Base-by-base conservation (phyloP, 2,113 vertebrate genomes). In the Athene cunicularia region DNA sequence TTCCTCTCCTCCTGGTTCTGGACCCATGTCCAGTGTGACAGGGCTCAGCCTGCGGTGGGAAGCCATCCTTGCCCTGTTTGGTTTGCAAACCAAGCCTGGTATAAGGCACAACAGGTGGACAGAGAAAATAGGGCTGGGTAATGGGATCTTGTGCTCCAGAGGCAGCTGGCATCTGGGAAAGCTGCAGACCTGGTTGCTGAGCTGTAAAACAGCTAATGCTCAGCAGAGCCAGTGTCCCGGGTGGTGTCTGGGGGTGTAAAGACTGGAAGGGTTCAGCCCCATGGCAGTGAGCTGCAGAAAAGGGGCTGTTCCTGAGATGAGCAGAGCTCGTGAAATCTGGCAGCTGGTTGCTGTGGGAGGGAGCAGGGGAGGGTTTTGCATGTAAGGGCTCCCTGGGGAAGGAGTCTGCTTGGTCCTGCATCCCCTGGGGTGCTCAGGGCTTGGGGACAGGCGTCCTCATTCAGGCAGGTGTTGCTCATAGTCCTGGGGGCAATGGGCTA, bases 151-250 rank as follows among this genome's bases (percentile, higher is more conserved):
- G 0, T 82, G 58, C 70, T 45, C 43, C 19, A 56, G 90, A 80
- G 58, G 88, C 90, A 95, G 77, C 90, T 96, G 96, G 66, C 0
- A 70, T 94, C 93, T 95, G 81, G 64, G 62, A 79, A 27, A 59
- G 73, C 80, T 6, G 0, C 2, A 1, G 88, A 7, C 91, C 62
- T 92, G 23, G 18, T 63, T 2, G 1, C 13, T 41, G 62, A n/a
- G 64, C 76, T 82, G 16, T 72, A 19, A 50, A 85, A 59, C 2
- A 2, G 79, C 52, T 96, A 90, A 96, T 97, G 87, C 90, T 89
- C 9, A 2, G 15, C 7, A 0, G 62, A 94, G 77, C 71, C 14
- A 0, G 9, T 0, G 0, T 76, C 24, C 56, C 37, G 14, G 35
- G 8, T 20, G 39, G 3, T 62, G 50, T 76, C 80, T 93, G 50